These are phyloP conservation scores for Cactoblastis cactorum DNA, from an alignment of 2,888 invertebrate genomes.

Conservation along the genomic window DNA sequence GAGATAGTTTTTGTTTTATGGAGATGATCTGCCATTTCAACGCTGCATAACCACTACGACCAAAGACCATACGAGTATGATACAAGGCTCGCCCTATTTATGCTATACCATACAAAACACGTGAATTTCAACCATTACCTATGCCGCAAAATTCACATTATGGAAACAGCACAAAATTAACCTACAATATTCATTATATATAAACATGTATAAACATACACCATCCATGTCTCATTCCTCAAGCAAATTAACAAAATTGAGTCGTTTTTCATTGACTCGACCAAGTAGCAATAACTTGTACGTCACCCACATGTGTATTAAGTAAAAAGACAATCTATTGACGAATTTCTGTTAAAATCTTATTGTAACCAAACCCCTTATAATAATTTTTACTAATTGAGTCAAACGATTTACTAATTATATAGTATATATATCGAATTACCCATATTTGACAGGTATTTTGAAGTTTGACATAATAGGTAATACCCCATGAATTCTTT, in stretches of 20 bases:
- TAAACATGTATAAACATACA: slow-evolving; percentile 75
- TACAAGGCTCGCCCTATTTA: slow-evolving; percentile 24
- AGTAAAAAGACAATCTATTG: background rate
- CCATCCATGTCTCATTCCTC: slow-evolving; percentile 58
- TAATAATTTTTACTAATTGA: no score
- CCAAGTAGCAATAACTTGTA: background rate
- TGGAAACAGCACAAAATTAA: slow-evolving; percentile 74
- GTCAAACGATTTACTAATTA: no score
- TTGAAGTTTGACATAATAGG: no score
- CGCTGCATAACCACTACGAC: background rate
- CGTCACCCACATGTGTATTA: background rate
- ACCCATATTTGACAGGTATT: no score
- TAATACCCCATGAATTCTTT: no score
- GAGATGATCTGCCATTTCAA: background rate
- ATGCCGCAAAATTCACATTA: slow-evolving; percentile 36
- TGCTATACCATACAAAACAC: slow-evolving; percentile 34
- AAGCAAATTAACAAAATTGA: slow-evolving; percentile 66
- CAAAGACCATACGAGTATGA: slow-evolving; percentile 20
- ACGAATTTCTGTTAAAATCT: background rate
- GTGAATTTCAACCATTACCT: slow-evolving; percentile 27
- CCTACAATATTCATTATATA: slow-evolving; percentile 76
- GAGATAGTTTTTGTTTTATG: no score
- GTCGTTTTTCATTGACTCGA: slow-evolving; percentile 23
- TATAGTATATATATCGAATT: no score
- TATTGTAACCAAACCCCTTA: background rate